Conservation (phyloP, 2,797 vertebrate genomes). For the Sebastes hopkinsi region DNA sequence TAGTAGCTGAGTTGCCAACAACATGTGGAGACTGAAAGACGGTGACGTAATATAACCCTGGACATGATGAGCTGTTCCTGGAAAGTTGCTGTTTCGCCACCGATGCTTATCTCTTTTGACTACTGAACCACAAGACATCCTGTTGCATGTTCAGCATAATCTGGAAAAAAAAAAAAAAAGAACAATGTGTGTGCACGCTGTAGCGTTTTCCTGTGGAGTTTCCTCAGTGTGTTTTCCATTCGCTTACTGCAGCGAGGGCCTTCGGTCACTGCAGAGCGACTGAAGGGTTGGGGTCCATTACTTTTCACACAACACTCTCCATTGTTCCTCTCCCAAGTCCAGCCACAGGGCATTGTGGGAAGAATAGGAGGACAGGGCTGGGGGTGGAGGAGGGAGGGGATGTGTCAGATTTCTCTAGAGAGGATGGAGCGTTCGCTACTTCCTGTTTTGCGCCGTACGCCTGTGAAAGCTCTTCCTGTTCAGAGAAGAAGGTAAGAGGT, state of each 20-base stretch:
- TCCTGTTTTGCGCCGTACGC: slow-evolving; percentile 73
- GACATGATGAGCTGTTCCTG: slow-evolving; percentile 13
- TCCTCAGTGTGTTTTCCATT: slow-evolving; percentile 57
- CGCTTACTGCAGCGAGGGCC: slow-evolving; percentile 24
- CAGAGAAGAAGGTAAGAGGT: slow-evolving; percentile 41
- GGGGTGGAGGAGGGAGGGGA: neutral
- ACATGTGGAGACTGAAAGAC: neutral
- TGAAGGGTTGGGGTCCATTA: slow-evolving; percentile 54
- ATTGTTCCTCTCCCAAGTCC: slow-evolving; percentile 74
- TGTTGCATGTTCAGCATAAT: neutral
- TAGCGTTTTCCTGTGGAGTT: slow-evolving; percentile 44
- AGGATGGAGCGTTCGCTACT: slow-evolving; percentile 71
- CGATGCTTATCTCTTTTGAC: neutral
- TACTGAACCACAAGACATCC: slow-evolving; percentile 17
- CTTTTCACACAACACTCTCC: slow-evolving; percentile 73
- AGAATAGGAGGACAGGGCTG: slow-evolving; percentile 37
- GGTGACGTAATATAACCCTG: slow-evolving; percentile 2
- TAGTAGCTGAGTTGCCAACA: neutral
- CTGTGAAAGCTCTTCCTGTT: slow-evolving; percentile 73
- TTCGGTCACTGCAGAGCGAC: slow-evolving; percentile 28
- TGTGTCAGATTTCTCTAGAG: slow-evolving; percentile 70
- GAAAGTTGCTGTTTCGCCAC: neutral
- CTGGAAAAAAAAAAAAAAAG: neutral
- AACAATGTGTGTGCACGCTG: slow-evolving; percentile 10
- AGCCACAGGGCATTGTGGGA: slow-evolving; percentile 63